These are phyloP conservation scores for Lucilia sericata DNA, from an alignment of 1,140 invertebrate species.

Conservation along the genomic window DNA sequence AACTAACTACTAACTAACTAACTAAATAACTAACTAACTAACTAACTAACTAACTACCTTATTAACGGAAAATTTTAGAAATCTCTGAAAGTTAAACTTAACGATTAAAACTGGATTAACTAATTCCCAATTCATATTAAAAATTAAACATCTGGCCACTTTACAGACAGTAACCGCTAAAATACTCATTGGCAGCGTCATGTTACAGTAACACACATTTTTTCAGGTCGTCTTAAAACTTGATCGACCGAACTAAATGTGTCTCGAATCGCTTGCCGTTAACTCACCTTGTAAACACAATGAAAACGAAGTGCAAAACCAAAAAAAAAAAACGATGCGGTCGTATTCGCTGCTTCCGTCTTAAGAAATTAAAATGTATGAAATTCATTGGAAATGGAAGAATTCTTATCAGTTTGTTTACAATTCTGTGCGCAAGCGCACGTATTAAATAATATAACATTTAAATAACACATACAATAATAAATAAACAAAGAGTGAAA, in stretches of 20 bases:
- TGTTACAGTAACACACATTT: conserved; percentile 13
- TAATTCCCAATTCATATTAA: too few species aligned
- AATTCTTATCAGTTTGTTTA: conserved; percentile 37
- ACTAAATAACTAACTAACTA: too few species aligned
- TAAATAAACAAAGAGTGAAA: conserved; percentile 18
- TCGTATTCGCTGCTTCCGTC: conserved; percentile 22
- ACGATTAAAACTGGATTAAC: too few species aligned
- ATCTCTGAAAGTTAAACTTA: too few species aligned
- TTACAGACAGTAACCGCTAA: background rate
- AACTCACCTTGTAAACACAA: background rate
- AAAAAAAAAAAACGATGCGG: background rate
- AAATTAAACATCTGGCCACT: background rate
- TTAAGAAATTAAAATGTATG: conserved; percentile 13
- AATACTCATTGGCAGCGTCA: background rate
- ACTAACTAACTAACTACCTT: too few species aligned
- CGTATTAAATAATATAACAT: background rate
- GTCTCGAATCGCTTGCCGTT: background rate
- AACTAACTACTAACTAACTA: too few species aligned
- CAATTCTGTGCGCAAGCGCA: conserved; percentile 32
- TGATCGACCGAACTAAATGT: background rate
- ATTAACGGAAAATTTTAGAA: too few species aligned
- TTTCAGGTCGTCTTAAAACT: background rate
- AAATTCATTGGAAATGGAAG: background rate
- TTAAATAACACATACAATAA: background rate
- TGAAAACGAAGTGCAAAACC: background rate